Evolutionary conservation across 2,888 invertebrate species (phyloP).

Genomic region (Meteorus cinctellus): DNA sequence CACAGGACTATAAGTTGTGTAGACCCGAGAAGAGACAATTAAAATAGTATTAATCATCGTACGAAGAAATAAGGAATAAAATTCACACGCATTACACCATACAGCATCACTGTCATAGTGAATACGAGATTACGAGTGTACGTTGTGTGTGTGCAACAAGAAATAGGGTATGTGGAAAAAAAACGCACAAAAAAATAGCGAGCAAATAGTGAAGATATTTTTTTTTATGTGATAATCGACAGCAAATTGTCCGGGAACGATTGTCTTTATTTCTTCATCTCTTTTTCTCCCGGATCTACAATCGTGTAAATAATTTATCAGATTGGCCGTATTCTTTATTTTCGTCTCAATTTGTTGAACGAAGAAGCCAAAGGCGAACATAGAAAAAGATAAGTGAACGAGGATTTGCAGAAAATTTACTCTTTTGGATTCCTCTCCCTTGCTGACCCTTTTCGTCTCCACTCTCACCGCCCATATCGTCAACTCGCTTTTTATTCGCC

Average conservation of each 20-base stretch:
- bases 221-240: background rate
- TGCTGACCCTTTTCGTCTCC: constrained; percentile 1
- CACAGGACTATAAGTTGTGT: background rate
- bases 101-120: background rate
- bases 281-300: too few species aligned
- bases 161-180: background rate
- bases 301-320: background rate
- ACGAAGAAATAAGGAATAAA: background rate
- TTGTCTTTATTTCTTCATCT: background rate
- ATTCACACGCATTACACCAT: background rate
- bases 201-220: background rate
- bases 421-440: background rate
- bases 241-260: background rate
- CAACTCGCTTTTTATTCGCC: constrained; percentile 33
- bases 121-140: background rate
- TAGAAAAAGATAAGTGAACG: background rate
- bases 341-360: too few species aligned
- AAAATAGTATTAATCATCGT: background rate
- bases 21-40: background rate
- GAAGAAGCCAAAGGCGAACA: background rate
- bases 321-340: too few species aligned
- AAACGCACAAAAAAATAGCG: background rate
- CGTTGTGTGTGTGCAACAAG: background rate
- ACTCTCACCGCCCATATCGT: constrained; percentile 15
- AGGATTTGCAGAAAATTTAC: constrained; percentile 38